Conservation (phyloP, 2,113 vertebrate genomes). For the Callocephalon fimbriatum region DNA sequence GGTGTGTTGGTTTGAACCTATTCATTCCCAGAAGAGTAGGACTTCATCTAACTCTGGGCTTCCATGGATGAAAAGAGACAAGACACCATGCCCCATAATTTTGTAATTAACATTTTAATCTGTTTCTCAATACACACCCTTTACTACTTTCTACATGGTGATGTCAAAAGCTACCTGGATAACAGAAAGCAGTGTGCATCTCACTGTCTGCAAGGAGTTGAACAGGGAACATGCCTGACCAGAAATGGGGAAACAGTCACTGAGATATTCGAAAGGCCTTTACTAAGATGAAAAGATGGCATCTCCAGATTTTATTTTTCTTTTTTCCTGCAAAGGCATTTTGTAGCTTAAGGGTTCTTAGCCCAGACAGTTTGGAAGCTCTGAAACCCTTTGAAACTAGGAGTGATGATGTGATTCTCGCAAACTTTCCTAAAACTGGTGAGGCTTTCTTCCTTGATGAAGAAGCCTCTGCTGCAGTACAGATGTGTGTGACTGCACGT, state of each 20-base stretch:
- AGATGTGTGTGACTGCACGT: neutral
- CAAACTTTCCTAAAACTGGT: slow-evolving; percentile 75
- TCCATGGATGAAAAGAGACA: neutral
- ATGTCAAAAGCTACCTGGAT: neutral
- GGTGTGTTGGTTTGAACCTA: neutral
- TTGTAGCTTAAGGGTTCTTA: neutral
- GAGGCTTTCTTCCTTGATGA: neutral
- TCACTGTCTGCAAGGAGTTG: neutral
- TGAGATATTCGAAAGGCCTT: neutral
- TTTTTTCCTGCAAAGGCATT: neutral
- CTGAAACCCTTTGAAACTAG: neutral
- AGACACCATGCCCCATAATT: accelerated
- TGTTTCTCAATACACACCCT: neutral
- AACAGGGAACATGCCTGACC: neutral
- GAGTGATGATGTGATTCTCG: slow-evolving; percentile 47
- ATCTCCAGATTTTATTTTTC: neutral
- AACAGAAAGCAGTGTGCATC: neutral
- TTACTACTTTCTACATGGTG: neutral
- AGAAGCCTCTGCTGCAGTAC: neutral
- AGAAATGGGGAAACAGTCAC: neutral
- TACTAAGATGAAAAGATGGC: neutral
- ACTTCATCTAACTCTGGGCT: neutral
- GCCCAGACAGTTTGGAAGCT: neutral
- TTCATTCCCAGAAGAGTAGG: neutral
- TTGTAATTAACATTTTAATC: neutral